These are phyloP conservation scores for Nycticebus coucang DNA, from an alignment of 2,113 vertebrate genomes.

Conservation along the genomic window DNA sequence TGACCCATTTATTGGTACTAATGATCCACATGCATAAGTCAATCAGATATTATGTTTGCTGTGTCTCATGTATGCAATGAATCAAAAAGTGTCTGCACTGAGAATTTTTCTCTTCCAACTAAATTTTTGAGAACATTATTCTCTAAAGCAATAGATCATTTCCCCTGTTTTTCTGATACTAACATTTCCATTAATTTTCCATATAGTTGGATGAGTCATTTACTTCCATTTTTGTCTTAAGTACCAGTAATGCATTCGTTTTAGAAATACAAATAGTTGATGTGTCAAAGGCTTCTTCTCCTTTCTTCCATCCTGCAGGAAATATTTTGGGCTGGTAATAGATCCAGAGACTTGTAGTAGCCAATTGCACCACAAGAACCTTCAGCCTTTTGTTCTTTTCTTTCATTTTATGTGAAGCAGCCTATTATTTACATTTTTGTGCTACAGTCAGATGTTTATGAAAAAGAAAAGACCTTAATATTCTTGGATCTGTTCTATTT, in stretches of 20 bases:
- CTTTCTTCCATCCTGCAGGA: background rate
- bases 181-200: background rate
- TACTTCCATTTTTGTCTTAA: background rate
- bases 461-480: background rate
- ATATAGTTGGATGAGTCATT: background rate
- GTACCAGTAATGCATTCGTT: background rate
- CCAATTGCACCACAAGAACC: background rate
- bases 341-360: background rate
- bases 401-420: background rate
- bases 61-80: background rate
- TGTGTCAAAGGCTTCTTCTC: rapidly evolving
- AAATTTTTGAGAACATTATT: background rate
- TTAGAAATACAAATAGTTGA: background rate
- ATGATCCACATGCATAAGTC: background rate
- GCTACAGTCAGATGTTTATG: background rate
- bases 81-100: background rate
- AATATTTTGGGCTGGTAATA: background rate
- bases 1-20: background rate
- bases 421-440: background rate
- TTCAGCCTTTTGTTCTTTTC: background rate
- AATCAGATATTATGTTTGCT: background rate
- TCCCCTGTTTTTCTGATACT: background rate
- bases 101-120: background rate
- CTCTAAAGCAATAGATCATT: background rate
- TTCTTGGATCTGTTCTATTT: background rate